A percentile compares a stretch with the other conserved stretches of the same genome.
These are phyloP conservation scores for Fopius arisanus DNA, from an alignment of 1,140 invertebrate species.

Conservation along the genomic window DNA sequence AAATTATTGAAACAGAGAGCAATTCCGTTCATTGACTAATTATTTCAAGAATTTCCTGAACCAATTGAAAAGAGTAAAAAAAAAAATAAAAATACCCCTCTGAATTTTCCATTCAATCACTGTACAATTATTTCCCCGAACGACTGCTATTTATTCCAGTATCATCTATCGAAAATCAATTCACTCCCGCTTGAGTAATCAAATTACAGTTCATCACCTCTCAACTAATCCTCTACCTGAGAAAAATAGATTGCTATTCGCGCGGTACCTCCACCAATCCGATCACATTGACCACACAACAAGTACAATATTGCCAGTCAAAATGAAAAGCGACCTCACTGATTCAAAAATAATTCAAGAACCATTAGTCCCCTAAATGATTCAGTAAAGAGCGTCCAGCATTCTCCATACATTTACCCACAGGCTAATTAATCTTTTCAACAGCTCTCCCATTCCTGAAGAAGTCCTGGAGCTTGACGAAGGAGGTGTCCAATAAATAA, in stretches of 20 bases:
- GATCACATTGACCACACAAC: too few species aligned
- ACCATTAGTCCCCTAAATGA: neutral
- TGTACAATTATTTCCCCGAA: neutral
- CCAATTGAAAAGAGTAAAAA: neutral
- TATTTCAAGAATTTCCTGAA: neutral
- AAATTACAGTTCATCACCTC: neutral
- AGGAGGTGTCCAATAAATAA: slow-evolving; percentile 65
- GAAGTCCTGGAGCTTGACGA: slow-evolving; percentile 48
- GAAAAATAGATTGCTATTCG: too few species aligned
- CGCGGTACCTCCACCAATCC: too few species aligned
- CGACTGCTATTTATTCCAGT: neutral
- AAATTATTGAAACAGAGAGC: too few species aligned
- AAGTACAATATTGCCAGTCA: neutral
- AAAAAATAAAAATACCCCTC: neutral
- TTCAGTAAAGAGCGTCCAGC: neutral
- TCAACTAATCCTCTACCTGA: too few species aligned
- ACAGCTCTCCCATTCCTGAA: slow-evolving; percentile 36
- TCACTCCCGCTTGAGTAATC: neutral
- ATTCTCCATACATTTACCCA: slow-evolving; percentile 5
- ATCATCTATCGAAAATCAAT: neutral
- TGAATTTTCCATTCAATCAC: neutral
- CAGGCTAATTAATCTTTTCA: slow-evolving; percentile 62
- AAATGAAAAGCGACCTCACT: neutral
- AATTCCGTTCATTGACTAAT: neutral
- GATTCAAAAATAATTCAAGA: neutral